A percentile compares a stretch with the other conserved stretches of the same genome.
Evolutionary conservation across 2,888 invertebrate species (phyloP).

Genomic region (Apamea sordens): DNA sequence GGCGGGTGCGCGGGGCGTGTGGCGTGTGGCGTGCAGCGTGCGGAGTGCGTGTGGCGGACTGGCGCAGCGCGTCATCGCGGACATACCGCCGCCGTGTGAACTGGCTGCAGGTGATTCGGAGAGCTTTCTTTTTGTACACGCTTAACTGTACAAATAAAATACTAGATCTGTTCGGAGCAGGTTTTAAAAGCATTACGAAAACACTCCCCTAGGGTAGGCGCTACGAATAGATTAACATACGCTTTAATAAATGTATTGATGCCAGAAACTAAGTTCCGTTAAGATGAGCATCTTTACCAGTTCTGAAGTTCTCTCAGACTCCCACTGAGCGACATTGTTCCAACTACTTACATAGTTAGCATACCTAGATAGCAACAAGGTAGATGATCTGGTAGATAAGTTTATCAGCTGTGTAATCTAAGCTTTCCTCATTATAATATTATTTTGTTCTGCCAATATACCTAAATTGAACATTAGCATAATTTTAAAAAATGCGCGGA

Average conservation of each 20-base stretch:
- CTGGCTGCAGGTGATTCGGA: constrained; percentile 51
- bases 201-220: not conserved
- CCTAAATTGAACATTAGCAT: constrained; percentile 7
- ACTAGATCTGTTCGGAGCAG: constrained; percentile 46
- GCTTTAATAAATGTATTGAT: constrained; percentile 9
- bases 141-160: constrained; percentile 56
- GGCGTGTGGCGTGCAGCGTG: not conserved
- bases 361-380: not conserved
- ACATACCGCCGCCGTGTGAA: constrained; percentile 43
- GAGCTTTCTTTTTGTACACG: constrained; percentile 53
- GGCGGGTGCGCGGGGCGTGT: not conserved
- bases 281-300: not conserved
- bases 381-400: constrained; percentile 9
- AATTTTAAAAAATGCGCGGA: not conserved
- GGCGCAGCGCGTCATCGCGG: not conserved
- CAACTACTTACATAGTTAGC: not conserved
- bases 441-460: constrained; percentile 8
- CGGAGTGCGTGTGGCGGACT: not conserved
- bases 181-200: constrained; percentile 24
- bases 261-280: constrained; percentile 6
- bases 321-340: not conserved
- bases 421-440: constrained; percentile 13
- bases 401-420: constrained; percentile 27
- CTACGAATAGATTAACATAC: not conserved
- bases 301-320: not conserved